A percentile compares a stretch with the other conserved stretches of the same genome.
phyloP scores from a whole-genome alignment of 2,888 invertebrate species.

The Ophion costatus region DNA sequence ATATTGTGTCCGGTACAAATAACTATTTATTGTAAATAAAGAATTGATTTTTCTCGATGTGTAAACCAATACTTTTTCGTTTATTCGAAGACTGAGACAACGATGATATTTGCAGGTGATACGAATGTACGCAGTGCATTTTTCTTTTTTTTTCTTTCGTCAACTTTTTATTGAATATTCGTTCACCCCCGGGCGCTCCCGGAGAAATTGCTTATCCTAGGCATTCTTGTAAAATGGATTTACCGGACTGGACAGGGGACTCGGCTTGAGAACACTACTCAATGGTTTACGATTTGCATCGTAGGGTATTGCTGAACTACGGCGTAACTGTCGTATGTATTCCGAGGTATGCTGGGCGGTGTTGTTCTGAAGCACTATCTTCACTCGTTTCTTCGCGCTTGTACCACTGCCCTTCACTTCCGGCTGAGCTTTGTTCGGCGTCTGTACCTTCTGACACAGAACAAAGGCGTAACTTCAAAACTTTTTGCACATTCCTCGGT shows the following conservation, averaged over 20 bases:
- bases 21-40: conserved; percentile 64
- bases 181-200: background rate
- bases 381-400: conserved; percentile 87
- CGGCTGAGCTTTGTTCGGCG: conserved; percentile 48
- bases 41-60: conserved; percentile 62
- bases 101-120: conserved; percentile 9
- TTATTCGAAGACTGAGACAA: conserved; percentile 7
- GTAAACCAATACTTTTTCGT: conserved; percentile 15
- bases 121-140: conserved; percentile 32
- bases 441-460: conserved; percentile 52
- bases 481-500: background rate
- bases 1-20: conserved; percentile 57
- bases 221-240: conserved; percentile 90
- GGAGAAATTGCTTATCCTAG: conserved; percentile 26
- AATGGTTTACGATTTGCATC: conserved; percentile 89
- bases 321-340: conserved; percentile 88
- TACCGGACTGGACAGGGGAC: conserved; percentile 88
- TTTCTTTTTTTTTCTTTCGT: conserved; percentile 18
- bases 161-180: conserved; percentile 36
- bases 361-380: conserved; percentile 89
- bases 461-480: background rate
- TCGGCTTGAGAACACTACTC: conserved; percentile 90
- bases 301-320: conserved; percentile 90
- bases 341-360: conserved; percentile 89
- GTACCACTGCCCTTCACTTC: conserved; percentile 48